Conservation (phyloP, 2,113 vertebrate species). For the Psephotus haematonotus region DNA sequence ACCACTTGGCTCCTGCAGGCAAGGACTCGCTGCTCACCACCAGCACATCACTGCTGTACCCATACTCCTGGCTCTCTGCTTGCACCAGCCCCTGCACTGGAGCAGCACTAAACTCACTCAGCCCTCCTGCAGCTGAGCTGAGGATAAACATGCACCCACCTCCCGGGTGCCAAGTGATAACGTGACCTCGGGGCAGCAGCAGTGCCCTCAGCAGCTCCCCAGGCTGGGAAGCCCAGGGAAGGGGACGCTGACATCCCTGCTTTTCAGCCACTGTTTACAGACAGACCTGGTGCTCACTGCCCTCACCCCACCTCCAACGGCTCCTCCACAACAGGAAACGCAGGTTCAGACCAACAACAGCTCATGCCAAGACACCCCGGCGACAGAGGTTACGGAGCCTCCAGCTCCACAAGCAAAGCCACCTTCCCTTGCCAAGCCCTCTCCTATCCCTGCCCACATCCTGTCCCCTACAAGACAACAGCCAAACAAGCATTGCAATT, state of each 20-base stretch:
- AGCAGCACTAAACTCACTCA: not conserved
- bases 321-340: conserved; percentile 51
- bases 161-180: not conserved
- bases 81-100: rapidly evolving
- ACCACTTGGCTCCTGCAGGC: not conserved
- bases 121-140: not conserved
- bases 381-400: rapidly evolving
- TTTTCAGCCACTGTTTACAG: conserved; percentile 22
- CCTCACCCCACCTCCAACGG: not conserved
- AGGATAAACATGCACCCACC: not conserved
- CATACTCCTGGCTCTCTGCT: not conserved
- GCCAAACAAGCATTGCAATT: not conserved
- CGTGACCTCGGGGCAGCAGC: not conserved
- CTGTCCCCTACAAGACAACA: not conserved
- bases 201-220: not conserved
- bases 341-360: not conserved
- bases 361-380: not conserved
- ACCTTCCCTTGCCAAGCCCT: not conserved
- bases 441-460: not conserved
- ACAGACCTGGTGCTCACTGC: not conserved
- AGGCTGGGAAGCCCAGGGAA: not conserved
- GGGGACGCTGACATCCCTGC: not conserved
- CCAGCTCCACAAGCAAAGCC: not conserved
- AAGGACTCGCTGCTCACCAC: not conserved
- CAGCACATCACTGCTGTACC: not conserved